Evolutionary conservation across 2,888 invertebrate species (phyloP).

Genomic region (Exephanes ischioxanthus): DNA sequence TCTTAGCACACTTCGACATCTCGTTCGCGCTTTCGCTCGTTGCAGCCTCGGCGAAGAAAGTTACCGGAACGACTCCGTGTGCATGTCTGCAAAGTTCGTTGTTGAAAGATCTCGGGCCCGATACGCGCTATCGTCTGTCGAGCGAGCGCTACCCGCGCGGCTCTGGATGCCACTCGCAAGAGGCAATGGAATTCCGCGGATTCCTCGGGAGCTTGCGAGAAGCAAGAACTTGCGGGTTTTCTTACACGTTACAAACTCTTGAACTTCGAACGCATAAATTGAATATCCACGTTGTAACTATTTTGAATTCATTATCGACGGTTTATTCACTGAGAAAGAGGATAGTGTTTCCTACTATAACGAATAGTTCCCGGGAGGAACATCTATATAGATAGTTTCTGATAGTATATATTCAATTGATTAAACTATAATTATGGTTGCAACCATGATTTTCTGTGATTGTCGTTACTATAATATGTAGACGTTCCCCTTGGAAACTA

Average conservation of each 20-base stretch:
- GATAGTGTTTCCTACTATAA: too few species aligned
- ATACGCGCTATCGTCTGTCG: constrained; percentile 19
- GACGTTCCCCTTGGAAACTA: too few species aligned
- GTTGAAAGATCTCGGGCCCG: constrained; percentile 28
- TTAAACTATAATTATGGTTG: too few species aligned
- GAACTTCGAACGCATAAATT: neutral
- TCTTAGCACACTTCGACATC: constrained; percentile 44
- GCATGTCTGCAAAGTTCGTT: constrained; percentile 27
- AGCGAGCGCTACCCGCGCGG: constrained; percentile 8
- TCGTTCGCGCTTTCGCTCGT: constrained; percentile 41
- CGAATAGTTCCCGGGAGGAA: too few species aligned
- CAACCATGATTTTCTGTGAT: too few species aligned
- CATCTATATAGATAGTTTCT: too few species aligned
- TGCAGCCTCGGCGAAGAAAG: constrained; percentile 51
- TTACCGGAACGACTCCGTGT: constrained; percentile 21
- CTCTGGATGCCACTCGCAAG: constrained; percentile 19
- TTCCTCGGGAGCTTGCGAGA: constrained; percentile 19
- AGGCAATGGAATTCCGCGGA: constrained; percentile 38
- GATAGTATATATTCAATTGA: too few species aligned
- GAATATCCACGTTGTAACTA: neutral
- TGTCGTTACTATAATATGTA: too few species aligned
- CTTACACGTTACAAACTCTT: neutral
- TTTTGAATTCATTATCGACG: neutral
- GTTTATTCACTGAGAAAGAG: neutral
- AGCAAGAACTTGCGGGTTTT: neutral